Conservation (phyloP, 37 sponge, comb jelly and placozoan species). For the Beroe forskalii region DNA sequence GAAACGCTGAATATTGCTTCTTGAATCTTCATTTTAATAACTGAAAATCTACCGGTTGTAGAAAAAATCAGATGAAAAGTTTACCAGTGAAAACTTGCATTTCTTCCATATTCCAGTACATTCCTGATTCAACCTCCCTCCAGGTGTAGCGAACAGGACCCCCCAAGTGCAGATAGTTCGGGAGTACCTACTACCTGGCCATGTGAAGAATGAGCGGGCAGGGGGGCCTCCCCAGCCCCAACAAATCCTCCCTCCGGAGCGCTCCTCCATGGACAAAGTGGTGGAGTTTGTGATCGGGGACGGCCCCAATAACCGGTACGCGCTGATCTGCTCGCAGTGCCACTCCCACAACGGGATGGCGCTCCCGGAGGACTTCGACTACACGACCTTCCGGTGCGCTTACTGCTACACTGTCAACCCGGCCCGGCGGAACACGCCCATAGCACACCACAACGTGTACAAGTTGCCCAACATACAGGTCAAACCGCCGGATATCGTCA, state of each 20-base stretch:
- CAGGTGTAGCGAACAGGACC: conserved; percentile 57
- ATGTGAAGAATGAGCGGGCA: conserved; percentile 58
- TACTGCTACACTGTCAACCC: conserved; percentile 88
- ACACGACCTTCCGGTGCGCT: conserved; percentile 87
- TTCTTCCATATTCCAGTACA: too few species aligned
- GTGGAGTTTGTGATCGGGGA: conserved; percentile 88
- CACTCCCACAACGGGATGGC: conserved; percentile 89
- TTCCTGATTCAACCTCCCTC: too few species aligned
- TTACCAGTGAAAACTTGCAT: too few species aligned
- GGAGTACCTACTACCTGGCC: conserved; percentile 52
- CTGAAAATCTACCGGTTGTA: too few species aligned
- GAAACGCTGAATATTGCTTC: too few species aligned
- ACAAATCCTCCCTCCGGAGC: conserved; percentile 40
- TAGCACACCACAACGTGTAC: conserved; percentile 53
- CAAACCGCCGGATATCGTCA: conserved; percentile 30
- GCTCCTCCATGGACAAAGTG: conserved; percentile 69
- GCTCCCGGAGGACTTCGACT: conserved; percentile 88
- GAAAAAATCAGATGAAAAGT: too few species aligned
- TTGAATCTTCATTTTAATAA: too few species aligned
- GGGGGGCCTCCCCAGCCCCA: conserved; percentile 46
- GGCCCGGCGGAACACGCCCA: conserved; percentile 73
- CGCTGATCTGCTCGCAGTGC: conserved; percentile 83
- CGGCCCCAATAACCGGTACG: conserved; percentile 87
- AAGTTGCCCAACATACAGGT: conserved; percentile 54
- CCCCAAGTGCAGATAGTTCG: conserved; percentile 62